Evolutionary conservation across 2,888 invertebrate species (phyloP).

Genomic region (Drosophila dives): DNA sequence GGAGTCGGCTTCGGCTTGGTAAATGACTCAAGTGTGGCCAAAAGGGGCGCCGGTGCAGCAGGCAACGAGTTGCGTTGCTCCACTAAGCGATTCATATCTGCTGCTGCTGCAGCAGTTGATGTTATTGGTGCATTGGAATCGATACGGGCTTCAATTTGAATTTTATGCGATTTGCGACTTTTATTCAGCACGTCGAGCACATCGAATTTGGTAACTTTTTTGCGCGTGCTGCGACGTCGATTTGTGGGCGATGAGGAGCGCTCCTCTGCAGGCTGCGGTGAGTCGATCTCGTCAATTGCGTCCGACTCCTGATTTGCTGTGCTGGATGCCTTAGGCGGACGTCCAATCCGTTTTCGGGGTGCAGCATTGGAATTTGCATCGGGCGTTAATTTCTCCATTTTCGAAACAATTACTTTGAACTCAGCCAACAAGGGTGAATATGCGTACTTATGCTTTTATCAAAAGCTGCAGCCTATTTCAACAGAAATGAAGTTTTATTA

Average conservation of each 20-base stretch:
- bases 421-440: background rate
- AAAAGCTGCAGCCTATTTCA: constrained; percentile 3
- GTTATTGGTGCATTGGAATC: constrained; percentile 76
- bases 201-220: constrained; percentile 84
- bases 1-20: constrained; percentile 69
- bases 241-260: constrained; percentile 31
- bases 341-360: constrained; percentile 39
- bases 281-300: constrained; percentile 15
- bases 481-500: background rate
- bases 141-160: constrained; percentile 83
- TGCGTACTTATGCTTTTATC: background rate
- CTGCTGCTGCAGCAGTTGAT: constrained; percentile 9
- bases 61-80: constrained; percentile 11
- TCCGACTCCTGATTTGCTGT: constrained; percentile 7
- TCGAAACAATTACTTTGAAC: background rate
- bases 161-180: constrained; percentile 82
- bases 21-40: constrained; percentile 41
- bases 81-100: constrained; percentile 23
- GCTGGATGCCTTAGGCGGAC: constrained; percentile 38
- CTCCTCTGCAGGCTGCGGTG: constrained; percentile 10
- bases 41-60: background rate
- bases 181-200: constrained; percentile 83
- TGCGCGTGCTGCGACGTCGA: constrained; percentile 83
- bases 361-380: constrained; percentile 12
- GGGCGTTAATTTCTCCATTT: constrained; percentile 36